A percentile compares a stretch with the other conserved stretches of the same genome.
Conservation (phyloP, 2,113 vertebrate genomes). For the Tupaia chinensis region DNA sequence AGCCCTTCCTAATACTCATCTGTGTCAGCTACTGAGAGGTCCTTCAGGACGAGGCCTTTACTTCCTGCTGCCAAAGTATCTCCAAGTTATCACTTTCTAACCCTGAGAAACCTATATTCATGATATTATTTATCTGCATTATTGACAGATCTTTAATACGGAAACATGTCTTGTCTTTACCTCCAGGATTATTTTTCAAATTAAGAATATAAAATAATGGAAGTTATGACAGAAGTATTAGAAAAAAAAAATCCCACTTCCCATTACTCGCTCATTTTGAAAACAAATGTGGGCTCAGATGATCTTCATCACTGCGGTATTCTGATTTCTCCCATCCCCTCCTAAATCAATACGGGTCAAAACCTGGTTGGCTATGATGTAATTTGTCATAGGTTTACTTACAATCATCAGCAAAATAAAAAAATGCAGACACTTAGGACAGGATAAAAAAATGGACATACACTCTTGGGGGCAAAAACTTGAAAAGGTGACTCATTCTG, state of each 20-base stretch:
- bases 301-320: neutral
- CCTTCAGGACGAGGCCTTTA: neutral
- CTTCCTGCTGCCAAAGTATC: neutral
- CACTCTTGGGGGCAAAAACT: neutral
- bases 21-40: neutral
- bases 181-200: constrained; percentile 34
- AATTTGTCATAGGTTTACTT: neutral
- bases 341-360: neutral
- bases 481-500: neutral
- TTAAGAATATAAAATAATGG: neutral
- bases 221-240: neutral
- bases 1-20: fast-evolving
- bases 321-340: neutral
- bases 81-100: neutral
- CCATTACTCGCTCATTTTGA: neutral
- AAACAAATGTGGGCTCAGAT: neutral
- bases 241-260: neutral
- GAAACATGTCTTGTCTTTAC: neutral
- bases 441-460: neutral
- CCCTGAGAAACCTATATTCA: neutral
- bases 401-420: neutral
- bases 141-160: neutral
- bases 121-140: neutral
- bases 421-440: neutral
- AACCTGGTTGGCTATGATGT: neutral